Base-by-base conservation (phyloP, 1,140 invertebrate genomes). In the Alviniconcha marisindica region DNA sequence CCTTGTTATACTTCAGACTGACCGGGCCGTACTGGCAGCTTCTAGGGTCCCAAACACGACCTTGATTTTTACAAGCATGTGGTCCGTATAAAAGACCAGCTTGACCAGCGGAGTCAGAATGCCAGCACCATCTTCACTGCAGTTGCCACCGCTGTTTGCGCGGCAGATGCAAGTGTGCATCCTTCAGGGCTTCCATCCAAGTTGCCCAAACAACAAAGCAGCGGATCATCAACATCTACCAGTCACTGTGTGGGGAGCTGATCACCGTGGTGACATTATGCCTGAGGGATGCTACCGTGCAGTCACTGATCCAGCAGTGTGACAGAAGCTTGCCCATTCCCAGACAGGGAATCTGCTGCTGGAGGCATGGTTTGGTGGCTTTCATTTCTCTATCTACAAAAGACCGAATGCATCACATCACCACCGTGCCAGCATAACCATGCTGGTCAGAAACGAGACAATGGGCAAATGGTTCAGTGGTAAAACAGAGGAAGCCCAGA, bases 341-440 rank as follows among this genome's bases (percentile, higher is more conserved):
- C 40, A 81, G 21, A 66, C 71, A 4, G 71, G 60, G 10, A 81
- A 81, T 33, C 33, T 81, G 79, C 15, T 69, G 5, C 60, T 28
- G 14, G 79, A 81, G 33, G 79, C 31, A 21, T 69, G 63, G 21
- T 81, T 81, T 66, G 63, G 31, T n/a, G 79, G 71, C 40, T 24
- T 81, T 10, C 60, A 81, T 54, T 63, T 81, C n/a, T 66, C 40
- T 33, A 69, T 69, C n/a, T 81, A 40, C 5, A 81, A 38, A 71
- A 14, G 79, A 28, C 7, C 33, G 40, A 36, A 69, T 81, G 79
- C 79, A n/a, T 31, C 79, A 14, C n/a, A 33, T 44, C 63, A 80
- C 28, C 79, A 81, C 66, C 79, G 44, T 36, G n/a, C 56, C 36
- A 69, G 38, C 63, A 71, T 81, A 4, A 81, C 69, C 63, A 81